Evolutionary conservation across 2,113 vertebrate genomes (phyloP), one percentile per base, ranked within the genome.

Genomic region (Pitta sordida): DNA sequence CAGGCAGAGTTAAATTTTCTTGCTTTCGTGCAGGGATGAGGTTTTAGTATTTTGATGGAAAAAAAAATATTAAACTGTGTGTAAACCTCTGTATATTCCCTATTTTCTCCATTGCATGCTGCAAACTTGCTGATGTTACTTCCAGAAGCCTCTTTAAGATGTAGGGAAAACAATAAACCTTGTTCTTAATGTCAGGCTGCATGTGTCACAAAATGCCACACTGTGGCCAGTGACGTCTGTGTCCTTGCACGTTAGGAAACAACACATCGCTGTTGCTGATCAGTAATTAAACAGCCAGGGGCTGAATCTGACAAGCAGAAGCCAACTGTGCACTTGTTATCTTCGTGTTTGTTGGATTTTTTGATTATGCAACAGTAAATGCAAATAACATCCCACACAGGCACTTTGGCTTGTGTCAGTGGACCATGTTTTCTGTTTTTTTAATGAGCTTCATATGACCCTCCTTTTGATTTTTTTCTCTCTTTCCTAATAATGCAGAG

Each of bases 41-140:
- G 0, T 88, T 63, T 86, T 32, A 56, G 44, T 26, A 32, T 73
- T 87, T 85, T 78, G 21, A 43, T 48, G 48, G 27, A 52, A 62
- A 80, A 83, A 46, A 29, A 39, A 14, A 19, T 86, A 19, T 86
- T 83, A 67, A 95, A 63, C 16, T 67, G 15, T 55, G 48, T 22
- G 29, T 34, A 73, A 76, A 77, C 10, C 7, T 67, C 34, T 39
- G 19, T 36, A 21, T n/a, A 14, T 20, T 77, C 34, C 10, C 13
- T 2, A 0, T 65, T 39, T 65, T 76, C 36, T 64, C 58, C 0
- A 0, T 2, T 51, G 41, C 32, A n/a, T 6, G 0, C 14, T 10
- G 15, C 26, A 76, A 0, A 15, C 29, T 62, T 29, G 26, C 22
- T 73, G 43, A 13, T 0, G 14, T 19, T n/a, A 4, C 51, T 65